Base-by-base conservation (phyloP, 2,113 vertebrate genomes). In the Carollia perspicillata region DNA sequence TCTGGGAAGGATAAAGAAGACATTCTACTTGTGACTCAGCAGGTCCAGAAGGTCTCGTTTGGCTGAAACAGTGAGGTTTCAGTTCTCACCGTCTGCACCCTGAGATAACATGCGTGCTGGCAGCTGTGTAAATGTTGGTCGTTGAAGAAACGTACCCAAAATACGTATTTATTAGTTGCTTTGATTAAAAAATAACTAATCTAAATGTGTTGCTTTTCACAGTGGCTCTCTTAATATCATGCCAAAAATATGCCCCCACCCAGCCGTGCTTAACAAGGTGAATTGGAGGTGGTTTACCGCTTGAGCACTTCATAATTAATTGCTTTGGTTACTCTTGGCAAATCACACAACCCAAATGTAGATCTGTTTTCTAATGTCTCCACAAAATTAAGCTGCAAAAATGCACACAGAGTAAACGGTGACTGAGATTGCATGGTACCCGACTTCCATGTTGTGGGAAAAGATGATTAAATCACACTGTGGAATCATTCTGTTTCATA, bases 161-260 rank as follows among this genome's bases (percentile, higher is more conserved):
- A 93, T 93, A 37, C 88, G 51, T 93, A 77, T 96, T 94, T 95
- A 78, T 90, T 83, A 83, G 65, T 69, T 75, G 20, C 37, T 85
- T 92, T 95, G 72, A 72, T 78, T 89, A 44, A 16, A 74, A 72
- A 49, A 93, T 72, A 33, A n/a, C 47, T 78, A 92, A 86, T 66
- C 11, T 35, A 72, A 84, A 72, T 55, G 65, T 79, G 90, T 87
- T 84, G 75, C 65, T 77, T 2, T 77, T 94, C 65, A 89, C 84
- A 94, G 37, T 11, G 12, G 18, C 79, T 68, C 51, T 93, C 74
- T 88, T 47, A 77, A 69, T 85, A 65, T 17, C 71, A 55, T 85
- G 77, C 80, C 93, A 84, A 71, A 72, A 77, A 47, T 81, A 96
- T 90, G 30, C 65, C 66, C 44, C 83, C 28, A n/a, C n/a, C 66